Percentiles rank a stretch among this genome's conserved stretches.
phyloP scores from a whole-genome alignment of 2,113 vertebrate genomes.

The Sialia sialis region DNA sequence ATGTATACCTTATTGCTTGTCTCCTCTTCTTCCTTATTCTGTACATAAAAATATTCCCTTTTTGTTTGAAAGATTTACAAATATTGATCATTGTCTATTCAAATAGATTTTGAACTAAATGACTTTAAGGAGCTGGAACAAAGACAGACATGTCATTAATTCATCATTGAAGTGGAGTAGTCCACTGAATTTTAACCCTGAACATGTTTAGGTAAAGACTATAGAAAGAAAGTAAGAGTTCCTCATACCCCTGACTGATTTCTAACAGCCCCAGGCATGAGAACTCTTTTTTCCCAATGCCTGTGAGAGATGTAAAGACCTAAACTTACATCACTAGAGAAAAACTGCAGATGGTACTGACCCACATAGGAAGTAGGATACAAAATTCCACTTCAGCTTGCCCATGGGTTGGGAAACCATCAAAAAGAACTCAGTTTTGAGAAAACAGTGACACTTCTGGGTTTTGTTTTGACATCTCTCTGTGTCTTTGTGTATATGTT shows the following conservation, averaged over 20 bases:
- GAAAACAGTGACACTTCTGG: background rate
- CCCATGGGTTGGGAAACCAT: background rate
- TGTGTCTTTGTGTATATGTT: rapidly evolving
- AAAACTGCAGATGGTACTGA: background rate
- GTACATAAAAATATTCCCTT: background rate
- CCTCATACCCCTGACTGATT: background rate
- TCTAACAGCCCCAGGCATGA: background rate
- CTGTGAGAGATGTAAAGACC: background rate
- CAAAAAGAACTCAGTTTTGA: background rate
- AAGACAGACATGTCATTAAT: background rate
- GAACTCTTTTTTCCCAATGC: background rate
- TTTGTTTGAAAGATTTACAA: background rate
- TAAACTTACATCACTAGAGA: background rate
- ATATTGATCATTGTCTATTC: background rate
- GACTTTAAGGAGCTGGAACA: background rate
- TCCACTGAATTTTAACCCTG: background rate
- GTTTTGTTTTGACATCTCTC: background rate
- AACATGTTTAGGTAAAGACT: background rate
- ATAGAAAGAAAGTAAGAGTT: background rate
- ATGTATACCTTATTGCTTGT: background rate
- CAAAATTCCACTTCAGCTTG: background rate
- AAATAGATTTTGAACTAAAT: background rate
- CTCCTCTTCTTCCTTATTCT: background rate
- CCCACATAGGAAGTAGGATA: background rate
- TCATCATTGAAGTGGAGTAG: background rate